Evolutionary conservation across 2,888 invertebrate genomes (phyloP), one percentile per base, ranked within the genome.

Genomic region (Phasia obesa): DNA sequence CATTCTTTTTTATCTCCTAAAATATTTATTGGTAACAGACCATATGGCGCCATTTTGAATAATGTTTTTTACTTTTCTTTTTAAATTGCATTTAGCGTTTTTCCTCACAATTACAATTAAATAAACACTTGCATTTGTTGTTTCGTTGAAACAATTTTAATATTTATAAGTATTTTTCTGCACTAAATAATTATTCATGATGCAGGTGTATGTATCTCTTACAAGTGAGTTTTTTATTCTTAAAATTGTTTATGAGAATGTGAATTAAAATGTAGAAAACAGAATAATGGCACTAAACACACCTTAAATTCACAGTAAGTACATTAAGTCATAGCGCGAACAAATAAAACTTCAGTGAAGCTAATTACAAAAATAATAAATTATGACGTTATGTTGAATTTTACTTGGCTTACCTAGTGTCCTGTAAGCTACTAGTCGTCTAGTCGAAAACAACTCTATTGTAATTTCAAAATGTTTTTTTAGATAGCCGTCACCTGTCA

Each of bases 191-290:
- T 78, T 71, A 57, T 71, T 65, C 25, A 60, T 53, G 67, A 42
- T 79, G 53, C 73, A 79, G 73, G 73, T 67, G 73, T 67, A n/a
- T 79, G n/a, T 78, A 17, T 57, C 6, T n/a, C 44, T 57, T 13
- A 13, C 11, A 17, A 44, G 23, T 55, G 13, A 5, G 2, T 74
- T 44, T 53, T 42, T 27, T 47, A 19, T 51, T 76, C 51, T 51
- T 69, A 1, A 60, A 59, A 60, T 55, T 35, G 35, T 31, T 53
- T 70, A 17, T 23, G 42, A 42, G 44, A 76, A 69, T 31, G 23
- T 42, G 35, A 38, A 21, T 42, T 5, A 17, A 51, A 31, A 60
- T 19, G 25, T 19, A 27, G n/a, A 47, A 3, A 57, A 25, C 21
- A 17, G 19, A 60, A 25, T 70, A 6, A 62, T 42, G 25, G 44